phyloP scores from a whole-genome alignment of 2,797 vertebrate species.

The Vultur gryphus region DNA sequence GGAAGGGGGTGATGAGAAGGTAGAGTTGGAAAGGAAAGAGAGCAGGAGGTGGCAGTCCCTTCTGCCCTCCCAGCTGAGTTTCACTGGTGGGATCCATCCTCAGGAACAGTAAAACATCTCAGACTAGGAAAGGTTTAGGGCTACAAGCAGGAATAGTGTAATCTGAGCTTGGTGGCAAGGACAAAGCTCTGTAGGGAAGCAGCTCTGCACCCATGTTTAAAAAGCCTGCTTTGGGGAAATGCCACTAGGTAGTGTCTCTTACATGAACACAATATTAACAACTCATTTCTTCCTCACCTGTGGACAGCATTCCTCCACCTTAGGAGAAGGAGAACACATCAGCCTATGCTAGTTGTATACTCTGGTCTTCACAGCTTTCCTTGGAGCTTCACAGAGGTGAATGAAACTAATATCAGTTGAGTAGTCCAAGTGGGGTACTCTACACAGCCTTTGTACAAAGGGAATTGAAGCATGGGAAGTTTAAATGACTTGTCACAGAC shows the following conservation, averaged over 20 bases:
- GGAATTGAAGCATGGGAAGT: background rate
- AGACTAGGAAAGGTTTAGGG: background rate
- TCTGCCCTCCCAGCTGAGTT: background rate
- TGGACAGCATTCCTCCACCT: background rate
- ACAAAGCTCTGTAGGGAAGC: background rate
- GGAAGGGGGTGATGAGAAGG: background rate
- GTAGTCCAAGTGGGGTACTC: background rate
- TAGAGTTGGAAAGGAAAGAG: background rate
- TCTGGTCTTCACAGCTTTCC: background rate
- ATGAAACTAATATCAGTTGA: background rate
- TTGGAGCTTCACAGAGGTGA: background rate
- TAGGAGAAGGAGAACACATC: background rate
- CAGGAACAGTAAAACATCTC: background rate
- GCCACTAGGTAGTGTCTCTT: background rate
- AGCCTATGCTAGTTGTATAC: background rate
- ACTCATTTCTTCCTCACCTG: background rate
- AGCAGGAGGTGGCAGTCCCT: background rate
- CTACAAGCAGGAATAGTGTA: background rate
- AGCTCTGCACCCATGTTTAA: background rate
- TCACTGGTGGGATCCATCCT: background rate
- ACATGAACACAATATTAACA: background rate
- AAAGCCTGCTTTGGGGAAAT: background rate
- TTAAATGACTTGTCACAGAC: background rate
- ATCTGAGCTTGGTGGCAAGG: background rate
- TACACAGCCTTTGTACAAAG: background rate